Conservation (phyloP, 2,797 vertebrate species). For the Mormyrus proboscirostris region DNA sequence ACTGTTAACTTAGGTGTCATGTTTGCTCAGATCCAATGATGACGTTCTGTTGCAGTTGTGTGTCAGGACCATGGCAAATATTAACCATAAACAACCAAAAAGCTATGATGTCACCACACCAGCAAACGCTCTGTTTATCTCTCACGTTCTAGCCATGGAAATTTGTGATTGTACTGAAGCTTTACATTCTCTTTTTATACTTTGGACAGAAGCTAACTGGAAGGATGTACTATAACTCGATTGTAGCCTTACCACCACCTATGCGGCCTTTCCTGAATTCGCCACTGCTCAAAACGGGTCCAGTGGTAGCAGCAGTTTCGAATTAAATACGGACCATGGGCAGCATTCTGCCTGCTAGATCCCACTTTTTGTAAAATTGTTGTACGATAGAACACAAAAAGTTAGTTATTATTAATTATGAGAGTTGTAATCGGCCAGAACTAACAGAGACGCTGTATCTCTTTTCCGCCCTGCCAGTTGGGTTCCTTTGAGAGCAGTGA, state of each 20-base stretch:
- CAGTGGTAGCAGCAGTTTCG: not conserved
- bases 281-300: not conserved
- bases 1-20: not conserved
- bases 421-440: not conserved
- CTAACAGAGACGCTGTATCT: not conserved
- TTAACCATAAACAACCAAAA: not conserved
- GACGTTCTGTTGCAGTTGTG: not conserved
- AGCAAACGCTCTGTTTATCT: not conserved
- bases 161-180: not conserved
- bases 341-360: slow-evolving; percentile 35
- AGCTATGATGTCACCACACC: not conserved
- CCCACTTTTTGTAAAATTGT: slow-evolving; percentile 25
- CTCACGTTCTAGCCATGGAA: not conserved
- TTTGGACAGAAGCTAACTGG: not conserved
- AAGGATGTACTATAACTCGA: not conserved
- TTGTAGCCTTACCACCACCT: not conserved
- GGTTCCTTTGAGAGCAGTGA: slow-evolving; percentile 5
- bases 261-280: not conserved
- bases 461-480: not conserved
- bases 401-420: slow-evolving; percentile 7
- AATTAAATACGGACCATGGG: slow-evolving; percentile 34
- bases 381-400: slow-evolving; percentile 6
- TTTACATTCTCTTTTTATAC: not conserved
- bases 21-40: not conserved
- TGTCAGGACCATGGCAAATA: not conserved